Evolutionary conservation across 2,888 invertebrate species (phyloP), one percentile per base, ranked within the genome.

Genomic region (Syrphus vitripennis): DNA sequence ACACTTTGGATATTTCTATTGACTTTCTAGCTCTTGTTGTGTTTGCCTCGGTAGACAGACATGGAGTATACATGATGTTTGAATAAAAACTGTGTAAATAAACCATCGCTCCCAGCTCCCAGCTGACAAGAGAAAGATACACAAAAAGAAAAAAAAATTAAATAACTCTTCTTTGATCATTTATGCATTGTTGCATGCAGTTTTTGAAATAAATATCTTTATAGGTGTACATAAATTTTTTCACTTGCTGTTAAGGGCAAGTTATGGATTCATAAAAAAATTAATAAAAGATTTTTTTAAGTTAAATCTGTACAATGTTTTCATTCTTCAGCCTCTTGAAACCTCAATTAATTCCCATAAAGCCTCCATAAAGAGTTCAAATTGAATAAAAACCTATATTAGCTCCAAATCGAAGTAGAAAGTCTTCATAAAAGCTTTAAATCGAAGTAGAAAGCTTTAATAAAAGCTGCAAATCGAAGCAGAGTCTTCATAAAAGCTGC

Each of bases 121-220:
- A 55, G 77, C 82, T 74, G 86, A 77, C 81, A 86, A 72, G 74
- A 50, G 70, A 74, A 70, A 63, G 65, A 77, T 76, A 76, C 76
- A 81, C 76, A 77, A 48, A 31, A 40, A 37, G 14, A 45, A 53
- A 37, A 50, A n/a, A n/a, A n/a, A n/a, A n/a, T n/a, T n/a, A n/a
- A n/a, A n/a, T n/a, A n/a, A 37, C 37, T 63, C 42, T 45, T 61
- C 81, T 84, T 81, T 84, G 84, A 84, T 84, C 76, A 77, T 65
- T 71, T 80, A 83, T 83, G 83, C 83, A 79, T 79, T 83, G 81
- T 69, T 84, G 81, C 71, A 81, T 81, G 72, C 72, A 72, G 45
- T 81, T 80, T 69, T 71, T 59, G 4, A 55, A 24, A 72, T 31
- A 50, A 34, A 48, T 50, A 67, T 67, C 5, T 50, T 34, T 67